phyloP scores from a whole-genome alignment of 2,797 vertebrate species.

The Borostomias antarcticus region DNA sequence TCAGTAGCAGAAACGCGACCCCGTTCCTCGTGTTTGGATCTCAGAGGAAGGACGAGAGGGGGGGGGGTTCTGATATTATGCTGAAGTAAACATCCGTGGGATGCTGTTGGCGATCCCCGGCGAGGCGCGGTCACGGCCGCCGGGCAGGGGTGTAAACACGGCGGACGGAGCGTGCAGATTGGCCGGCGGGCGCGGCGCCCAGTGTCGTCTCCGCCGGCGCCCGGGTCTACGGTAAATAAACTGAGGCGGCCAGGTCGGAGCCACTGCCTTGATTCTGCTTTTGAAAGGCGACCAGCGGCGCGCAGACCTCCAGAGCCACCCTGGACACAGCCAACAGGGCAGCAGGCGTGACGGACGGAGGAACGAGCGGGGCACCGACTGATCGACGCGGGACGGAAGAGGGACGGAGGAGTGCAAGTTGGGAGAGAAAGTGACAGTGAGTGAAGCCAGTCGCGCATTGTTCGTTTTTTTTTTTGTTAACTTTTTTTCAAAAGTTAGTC shows the following conservation, averaged over 20 bases:
- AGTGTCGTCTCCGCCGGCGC: constrained; percentile 61
- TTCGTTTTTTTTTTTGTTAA: no score
- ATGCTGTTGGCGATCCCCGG: no score
- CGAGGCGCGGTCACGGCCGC: constrained; percentile 58
- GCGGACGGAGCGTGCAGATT: constrained; percentile 44
- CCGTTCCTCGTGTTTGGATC: constrained; percentile 33
- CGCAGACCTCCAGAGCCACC: no score
- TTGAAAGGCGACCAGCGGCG: constrained; percentile 69
- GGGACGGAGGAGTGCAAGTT: constrained; percentile 12
- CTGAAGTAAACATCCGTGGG: constrained; percentile 61
- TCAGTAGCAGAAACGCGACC: constrained; percentile 54
- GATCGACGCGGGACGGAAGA: not conserved
- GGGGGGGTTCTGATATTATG: constrained; percentile 56
- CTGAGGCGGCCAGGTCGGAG: constrained; percentile 48
- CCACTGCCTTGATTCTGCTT: constrained; percentile 56
- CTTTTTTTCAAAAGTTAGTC: not conserved
- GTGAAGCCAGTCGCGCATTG: not conserved
- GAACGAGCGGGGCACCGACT: constrained; percentile 34
- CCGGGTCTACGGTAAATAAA: constrained; percentile 73
- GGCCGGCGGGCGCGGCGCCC: no score
- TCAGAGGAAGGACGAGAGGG: not conserved
- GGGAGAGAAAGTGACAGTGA: not conserved
- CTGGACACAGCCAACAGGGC: constrained; percentile 62
- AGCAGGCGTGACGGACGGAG: constrained; percentile 21
- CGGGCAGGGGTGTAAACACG: constrained; percentile 56